Percentiles rank a stretch among this genome's conserved stretches.
Conservation (phyloP, 2,797 vertebrate genomes). For the Microhierax caerulescens region DNA sequence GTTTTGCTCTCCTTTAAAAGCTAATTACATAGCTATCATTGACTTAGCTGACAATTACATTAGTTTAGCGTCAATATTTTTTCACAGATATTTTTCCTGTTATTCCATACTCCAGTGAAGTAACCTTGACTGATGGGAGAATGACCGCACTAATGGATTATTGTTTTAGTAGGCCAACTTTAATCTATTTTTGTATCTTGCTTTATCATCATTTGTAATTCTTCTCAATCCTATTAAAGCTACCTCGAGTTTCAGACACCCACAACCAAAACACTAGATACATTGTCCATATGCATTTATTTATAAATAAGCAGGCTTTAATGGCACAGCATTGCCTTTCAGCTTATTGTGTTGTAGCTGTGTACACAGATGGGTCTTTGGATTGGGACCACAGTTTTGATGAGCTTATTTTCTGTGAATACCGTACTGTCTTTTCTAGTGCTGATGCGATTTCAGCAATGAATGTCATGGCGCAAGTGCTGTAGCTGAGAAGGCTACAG, state of each 20-base stretch:
- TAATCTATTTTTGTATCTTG: slow-evolving; percentile 72
- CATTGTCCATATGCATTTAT: neutral
- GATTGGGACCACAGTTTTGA: neutral
- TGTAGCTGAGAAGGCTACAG: neutral
- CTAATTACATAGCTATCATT: neutral
- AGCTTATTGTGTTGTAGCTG: neutral
- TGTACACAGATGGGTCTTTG: neutral
- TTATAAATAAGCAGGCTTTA: slow-evolving; percentile 1
- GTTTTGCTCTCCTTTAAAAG: neutral
- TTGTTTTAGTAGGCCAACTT: slow-evolving; percentile 67
- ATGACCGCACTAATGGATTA: slow-evolving; percentile 73
- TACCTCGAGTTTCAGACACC: slow-evolving; percentile 18
- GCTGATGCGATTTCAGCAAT: neutral
- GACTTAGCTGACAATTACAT: neutral
- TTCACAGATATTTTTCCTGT: neutral
- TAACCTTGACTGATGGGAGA: slow-evolving; percentile 77
- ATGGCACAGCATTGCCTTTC: neutral
- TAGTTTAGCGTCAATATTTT: neutral
- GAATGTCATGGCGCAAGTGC: neutral
- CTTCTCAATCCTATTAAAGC: slow-evolving; percentile 79
- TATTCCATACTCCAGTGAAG: neutral
- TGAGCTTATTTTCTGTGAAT: neutral
- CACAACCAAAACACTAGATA: slow-evolving; percentile 18
- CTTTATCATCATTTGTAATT: slow-evolving; percentile 78
- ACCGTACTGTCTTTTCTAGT: neutral